Conservation (phyloP, 1,140 invertebrate species). For the Harlomillsia oculata region DNA sequence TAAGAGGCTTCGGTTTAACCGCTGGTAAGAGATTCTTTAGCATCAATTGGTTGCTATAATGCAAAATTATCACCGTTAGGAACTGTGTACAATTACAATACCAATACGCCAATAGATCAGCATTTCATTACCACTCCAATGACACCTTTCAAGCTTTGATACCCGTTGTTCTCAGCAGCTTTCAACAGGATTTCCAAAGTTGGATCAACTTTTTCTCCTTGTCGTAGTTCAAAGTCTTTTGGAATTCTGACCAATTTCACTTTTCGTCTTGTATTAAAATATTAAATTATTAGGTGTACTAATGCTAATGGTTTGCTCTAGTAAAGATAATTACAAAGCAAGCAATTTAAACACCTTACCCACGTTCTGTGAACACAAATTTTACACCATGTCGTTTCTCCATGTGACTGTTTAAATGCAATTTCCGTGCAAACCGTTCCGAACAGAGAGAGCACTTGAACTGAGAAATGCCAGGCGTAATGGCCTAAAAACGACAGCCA, state of each 20-base stretch:
- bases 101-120: not conserved
- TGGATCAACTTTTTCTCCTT: constrained; percentile 29
- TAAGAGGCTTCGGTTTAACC: no score
- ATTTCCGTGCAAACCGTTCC: constrained; percentile 19
- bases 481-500: not conserved
- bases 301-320: not conserved
- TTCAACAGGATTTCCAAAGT: constrained; percentile 16
- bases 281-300: not conserved
- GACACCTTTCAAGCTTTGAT: not conserved
- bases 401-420: constrained; percentile 27
- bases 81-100: no score
- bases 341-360: constrained; percentile 6
- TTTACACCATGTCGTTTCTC: constrained; percentile 28
- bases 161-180: not conserved
- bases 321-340: not conserved
- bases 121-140: constrained; percentile 11
- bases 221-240: constrained; percentile 12
- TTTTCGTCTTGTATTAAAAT: constrained; percentile 13
- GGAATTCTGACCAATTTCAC: constrained; percentile 30
- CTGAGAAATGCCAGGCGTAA: no score
- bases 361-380: constrained; percentile 29
- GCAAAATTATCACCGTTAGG: no score
- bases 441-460: constrained; percentile 16
- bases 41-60: no score
- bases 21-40: no score